These are phyloP conservation scores for Synchiropus splendidus DNA, from an alignment of 2,113 vertebrate species.

Conservation along the genomic window DNA sequence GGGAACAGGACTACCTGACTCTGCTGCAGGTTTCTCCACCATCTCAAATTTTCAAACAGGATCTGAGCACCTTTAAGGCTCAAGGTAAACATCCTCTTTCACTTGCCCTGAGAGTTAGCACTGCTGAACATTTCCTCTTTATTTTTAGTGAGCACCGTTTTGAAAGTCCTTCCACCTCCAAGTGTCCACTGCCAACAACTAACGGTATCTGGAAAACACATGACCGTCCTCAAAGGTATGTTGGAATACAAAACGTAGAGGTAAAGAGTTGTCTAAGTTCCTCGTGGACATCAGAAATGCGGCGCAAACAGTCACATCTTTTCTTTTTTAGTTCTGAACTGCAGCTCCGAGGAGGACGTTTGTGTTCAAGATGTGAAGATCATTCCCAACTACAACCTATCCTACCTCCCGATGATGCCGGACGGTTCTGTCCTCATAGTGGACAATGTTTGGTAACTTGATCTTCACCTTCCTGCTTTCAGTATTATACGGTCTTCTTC, in stretches of 20 bases:
- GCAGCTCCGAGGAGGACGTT: constrained; percentile 79
- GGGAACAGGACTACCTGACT: constrained; percentile 77
- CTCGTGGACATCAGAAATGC: not conserved
- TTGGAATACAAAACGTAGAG: too few relatives aligned
- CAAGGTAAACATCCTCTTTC: constrained; percentile 61
- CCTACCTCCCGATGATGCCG: constrained; percentile 84
- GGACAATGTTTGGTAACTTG: constrained; percentile 78
- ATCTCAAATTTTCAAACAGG: constrained; percentile 74
- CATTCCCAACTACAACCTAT: constrained; percentile 81
- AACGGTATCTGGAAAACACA: constrained; percentile 77
- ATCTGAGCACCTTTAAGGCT: constrained; percentile 83
- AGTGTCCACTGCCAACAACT: constrained; percentile 79
- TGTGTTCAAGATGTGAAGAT: constrained; percentile 73
- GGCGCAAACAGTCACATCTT: not conserved
- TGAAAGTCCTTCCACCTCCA: constrained; percentile 80
- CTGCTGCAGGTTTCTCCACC: constrained; percentile 77
- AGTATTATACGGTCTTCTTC: too few relatives aligned
- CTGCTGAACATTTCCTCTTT: not conserved
- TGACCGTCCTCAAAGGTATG: constrained; percentile 77
- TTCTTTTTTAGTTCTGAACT: constrained; percentile 68
- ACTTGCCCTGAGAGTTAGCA: not conserved
- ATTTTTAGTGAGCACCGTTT: constrained; percentile 74
- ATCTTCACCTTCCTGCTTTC: too few relatives aligned
- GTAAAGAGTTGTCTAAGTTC: not conserved
- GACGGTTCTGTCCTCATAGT: constrained; percentile 84